Evolutionary conservation across 2,888 invertebrate genomes (phyloP), one percentile per base, ranked within the genome.

Genomic region (Palloptera scutellata): DNA sequence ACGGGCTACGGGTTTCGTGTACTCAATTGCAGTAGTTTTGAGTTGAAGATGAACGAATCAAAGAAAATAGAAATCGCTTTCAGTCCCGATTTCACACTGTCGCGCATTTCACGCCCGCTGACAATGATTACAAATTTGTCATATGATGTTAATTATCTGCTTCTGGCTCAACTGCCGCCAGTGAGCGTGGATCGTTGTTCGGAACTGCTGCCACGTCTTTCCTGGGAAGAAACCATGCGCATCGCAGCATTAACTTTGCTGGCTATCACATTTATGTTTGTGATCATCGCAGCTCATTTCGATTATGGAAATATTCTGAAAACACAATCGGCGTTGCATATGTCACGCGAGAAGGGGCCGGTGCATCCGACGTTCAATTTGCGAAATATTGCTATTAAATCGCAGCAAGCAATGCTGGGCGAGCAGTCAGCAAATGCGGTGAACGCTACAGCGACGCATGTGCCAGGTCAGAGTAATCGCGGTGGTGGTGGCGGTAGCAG

Each of bases 61-160:
- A 89, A 87, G 75, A 91, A 91, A 81, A 89, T 96, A 66, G 94
- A 95, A 77, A 92, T 96, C 71, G 92, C 92, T 71, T 96, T 94
- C 82, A 94, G 94, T 0, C 93, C 96, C 0, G 96, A 96, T 85
- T 94, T 95, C 79, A 93, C 95, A 0, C 85, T 93, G 76, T 89
- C 93, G 0, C 88, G 91, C 71, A 89, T 95, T 51, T 89, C 91
- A 70, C 86, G 91, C 60, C 87, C 87, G 6, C 84, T 93, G 12
- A 85, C 88, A 66, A 84, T 91, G 60, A 84, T 87, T 40, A 91
- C 91, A 10, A 91, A 90, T 77, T 82, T 91, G 40, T 88, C 87
- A 63, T 85, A 86, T 68, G 84, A 85, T 10, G 88, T 92, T 40
- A 91, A 90, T 81, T 94, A 91, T 80, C 88, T 90, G 0, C 83